These are phyloP conservation scores for Cynodonichthys magdalenae DNA, from an alignment of 2,797 vertebrate species.

Conservation along the genomic window DNA sequence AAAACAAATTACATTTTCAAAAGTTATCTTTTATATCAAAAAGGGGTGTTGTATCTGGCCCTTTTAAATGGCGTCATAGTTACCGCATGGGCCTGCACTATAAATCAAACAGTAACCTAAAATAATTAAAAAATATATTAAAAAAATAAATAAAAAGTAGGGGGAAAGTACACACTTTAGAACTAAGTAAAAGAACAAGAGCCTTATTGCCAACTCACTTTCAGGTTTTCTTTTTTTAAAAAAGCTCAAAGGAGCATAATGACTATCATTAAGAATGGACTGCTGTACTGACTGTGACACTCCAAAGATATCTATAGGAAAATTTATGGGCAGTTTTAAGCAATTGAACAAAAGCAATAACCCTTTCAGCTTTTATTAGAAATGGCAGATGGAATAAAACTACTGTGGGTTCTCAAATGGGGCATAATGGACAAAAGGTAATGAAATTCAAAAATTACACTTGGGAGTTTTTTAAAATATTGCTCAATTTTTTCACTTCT, in stretches of 20 bases:
- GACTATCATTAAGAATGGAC: constrained; percentile 13
- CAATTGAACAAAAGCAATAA: constrained; percentile 27
- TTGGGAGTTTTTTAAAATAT: neutral
- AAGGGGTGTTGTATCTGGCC: no score
- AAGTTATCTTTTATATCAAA: no score
- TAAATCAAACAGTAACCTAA: no score
- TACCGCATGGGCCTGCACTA: no score
- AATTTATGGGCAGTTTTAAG: constrained; percentile 21
- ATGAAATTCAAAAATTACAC: constrained; percentile 37
- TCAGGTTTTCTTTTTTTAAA: constrained; percentile 7
- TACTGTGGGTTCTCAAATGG: constrained; percentile 37
- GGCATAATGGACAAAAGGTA: constrained; percentile 29
- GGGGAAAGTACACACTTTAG: neutral
- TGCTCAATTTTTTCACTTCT: neutral
- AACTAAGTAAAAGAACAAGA: neutral
- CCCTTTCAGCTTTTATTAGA: constrained; percentile 38
- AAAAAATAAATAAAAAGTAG: neutral
- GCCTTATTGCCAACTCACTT: neutral
- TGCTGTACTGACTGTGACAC: constrained; percentile 21
- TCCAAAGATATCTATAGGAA: constrained; percentile 18
- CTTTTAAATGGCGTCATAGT: no score
- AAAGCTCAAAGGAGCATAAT: constrained; percentile 19
- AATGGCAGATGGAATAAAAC: constrained; percentile 50
- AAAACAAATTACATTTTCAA: neutral
- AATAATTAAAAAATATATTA: no score